Evolutionary conservation across 1,140 invertebrate genomes (phyloP).

Genomic region (Harlomillsia oculata): DNA sequence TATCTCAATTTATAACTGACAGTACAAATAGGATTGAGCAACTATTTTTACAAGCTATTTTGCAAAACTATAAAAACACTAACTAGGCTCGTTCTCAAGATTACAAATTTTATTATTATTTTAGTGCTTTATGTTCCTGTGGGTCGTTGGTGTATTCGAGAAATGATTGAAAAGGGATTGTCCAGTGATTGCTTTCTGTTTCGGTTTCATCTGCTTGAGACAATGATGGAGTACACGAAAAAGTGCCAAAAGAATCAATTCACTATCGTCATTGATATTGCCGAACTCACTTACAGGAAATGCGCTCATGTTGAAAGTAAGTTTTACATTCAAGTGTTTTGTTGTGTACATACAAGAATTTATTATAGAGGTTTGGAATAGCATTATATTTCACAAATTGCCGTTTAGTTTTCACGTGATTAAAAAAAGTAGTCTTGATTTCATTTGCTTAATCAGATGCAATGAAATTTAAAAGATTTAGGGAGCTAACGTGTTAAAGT

Average conservation of each 20-base stretch:
- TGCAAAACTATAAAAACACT: not conserved
- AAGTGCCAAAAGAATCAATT: constrained; percentile 13
- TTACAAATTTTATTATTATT: not conserved
- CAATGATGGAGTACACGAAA: constrained; percentile 6
- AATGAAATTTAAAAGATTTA: no score
- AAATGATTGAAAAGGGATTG: constrained; percentile 5
- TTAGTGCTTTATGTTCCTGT: constrained; percentile 17
- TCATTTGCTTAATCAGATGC: no score
- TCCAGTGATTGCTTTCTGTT: constrained; percentile 6
- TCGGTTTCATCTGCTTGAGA: constrained; percentile 18
- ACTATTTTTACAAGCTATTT: no score
- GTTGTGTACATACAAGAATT: no score
- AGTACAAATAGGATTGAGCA: no score
- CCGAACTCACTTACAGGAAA: constrained; percentile 15
- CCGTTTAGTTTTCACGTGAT: no score
- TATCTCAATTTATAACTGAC: no score
- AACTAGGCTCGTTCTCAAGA: not conserved
- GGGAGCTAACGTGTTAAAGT: no score
- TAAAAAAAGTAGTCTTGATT: no score
- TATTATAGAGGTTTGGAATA: no score
- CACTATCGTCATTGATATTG: constrained; percentile 13
- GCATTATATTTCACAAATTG: no score
- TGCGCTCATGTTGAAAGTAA: constrained; percentile 18
- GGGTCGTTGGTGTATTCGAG: constrained; percentile 14
- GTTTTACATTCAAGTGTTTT: no score